Evolutionary conservation across 2,888 invertebrate genomes (phyloP).

Genomic region (Selenia dentaria): DNA sequence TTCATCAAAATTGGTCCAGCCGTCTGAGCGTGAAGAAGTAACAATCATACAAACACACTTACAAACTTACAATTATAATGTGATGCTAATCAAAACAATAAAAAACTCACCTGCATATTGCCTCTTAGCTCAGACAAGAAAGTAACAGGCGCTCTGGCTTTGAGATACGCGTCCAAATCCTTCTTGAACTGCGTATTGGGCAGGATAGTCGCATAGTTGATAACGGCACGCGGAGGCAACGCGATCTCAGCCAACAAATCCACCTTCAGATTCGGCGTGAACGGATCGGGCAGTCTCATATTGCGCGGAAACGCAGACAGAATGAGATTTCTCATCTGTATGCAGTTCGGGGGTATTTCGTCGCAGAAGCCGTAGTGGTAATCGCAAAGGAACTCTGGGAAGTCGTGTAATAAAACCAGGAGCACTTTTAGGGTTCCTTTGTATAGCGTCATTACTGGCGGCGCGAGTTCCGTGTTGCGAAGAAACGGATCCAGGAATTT

Average conservation of each 20-base stretch:
- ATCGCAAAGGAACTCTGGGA: constrained; percentile 99
- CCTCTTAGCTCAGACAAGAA: constrained; percentile 96
- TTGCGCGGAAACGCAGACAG: constrained; percentile 98
- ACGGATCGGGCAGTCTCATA: constrained; percentile 99
- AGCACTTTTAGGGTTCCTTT: constrained; percentile 98
- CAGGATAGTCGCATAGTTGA: constrained; percentile 94
- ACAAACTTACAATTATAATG: too few species aligned
- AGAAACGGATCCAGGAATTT: constrained; percentile 98
- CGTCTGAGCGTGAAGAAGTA: too few species aligned
- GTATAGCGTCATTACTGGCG: constrained; percentile 96
- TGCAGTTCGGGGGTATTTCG: constrained; percentile 99
- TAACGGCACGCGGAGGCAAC: constrained; percentile 94
- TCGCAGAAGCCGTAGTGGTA: constrained; percentile 99
- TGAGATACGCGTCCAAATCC: constrained; percentile 98
- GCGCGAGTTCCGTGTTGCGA: constrained; percentile 97
- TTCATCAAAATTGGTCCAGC: too few species aligned
- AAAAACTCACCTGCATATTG: constrained; percentile 90
- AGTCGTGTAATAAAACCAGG: constrained; percentile 98
- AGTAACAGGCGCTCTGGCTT: constrained; percentile 96
- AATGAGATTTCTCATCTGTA: constrained; percentile 99
- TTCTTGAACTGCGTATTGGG: constrained; percentile 96
- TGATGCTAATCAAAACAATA: too few species aligned
- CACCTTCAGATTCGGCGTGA: constrained; percentile 98
- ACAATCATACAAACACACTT: too few species aligned
- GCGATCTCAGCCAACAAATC: constrained; percentile 96